A percentile compares a stretch with the other conserved stretches of the same genome.
Evolutionary conservation across 2,888 invertebrate genomes (phyloP).

Genomic region (Xestia sexstrigata): DNA sequence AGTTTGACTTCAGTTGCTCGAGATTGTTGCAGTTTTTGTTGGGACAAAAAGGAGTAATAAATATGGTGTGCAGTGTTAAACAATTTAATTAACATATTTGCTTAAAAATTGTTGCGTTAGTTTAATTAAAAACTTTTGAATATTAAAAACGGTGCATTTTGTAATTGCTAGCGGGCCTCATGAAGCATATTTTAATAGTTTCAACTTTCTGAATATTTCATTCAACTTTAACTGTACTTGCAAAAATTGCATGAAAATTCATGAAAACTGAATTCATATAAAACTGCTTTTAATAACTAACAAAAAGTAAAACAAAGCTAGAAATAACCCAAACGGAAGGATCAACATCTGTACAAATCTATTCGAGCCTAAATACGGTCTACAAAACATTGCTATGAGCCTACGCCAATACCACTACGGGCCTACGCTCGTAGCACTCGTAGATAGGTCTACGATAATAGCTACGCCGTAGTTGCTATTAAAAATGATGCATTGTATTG

Average conservation of each 20-base stretch:
- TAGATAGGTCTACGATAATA: slow-evolving; percentile 63
- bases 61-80: background rate
- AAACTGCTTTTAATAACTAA: background rate
- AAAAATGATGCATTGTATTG: slow-evolving; percentile 75
- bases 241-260: background rate
- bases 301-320: background rate
- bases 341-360: slow-evolving; percentile 16
- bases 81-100: background rate
- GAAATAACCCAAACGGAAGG: slow-evolving; percentile 6
- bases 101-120: background rate
- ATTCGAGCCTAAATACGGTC: slow-evolving; percentile 41
- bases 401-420: slow-evolving; percentile 20
- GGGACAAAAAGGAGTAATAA: background rate
- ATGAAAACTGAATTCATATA: background rate
- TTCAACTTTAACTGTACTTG: background rate
- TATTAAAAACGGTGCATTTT: background rate
- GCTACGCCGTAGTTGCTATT: slow-evolving; percentile 68
- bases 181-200: slow-evolving; percentile 2
- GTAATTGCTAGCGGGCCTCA: background rate
- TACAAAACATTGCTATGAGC: slow-evolving; percentile 36
- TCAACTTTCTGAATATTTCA: slow-evolving; percentile 2
- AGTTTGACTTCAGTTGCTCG: background rate
- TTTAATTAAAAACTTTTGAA: slow-evolving; percentile 20
- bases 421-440: slow-evolving; percentile 63
- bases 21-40: background rate